Evolutionary conservation across 2,113 vertebrate genomes (phyloP).

Genomic region (Marmota monax): DNA sequence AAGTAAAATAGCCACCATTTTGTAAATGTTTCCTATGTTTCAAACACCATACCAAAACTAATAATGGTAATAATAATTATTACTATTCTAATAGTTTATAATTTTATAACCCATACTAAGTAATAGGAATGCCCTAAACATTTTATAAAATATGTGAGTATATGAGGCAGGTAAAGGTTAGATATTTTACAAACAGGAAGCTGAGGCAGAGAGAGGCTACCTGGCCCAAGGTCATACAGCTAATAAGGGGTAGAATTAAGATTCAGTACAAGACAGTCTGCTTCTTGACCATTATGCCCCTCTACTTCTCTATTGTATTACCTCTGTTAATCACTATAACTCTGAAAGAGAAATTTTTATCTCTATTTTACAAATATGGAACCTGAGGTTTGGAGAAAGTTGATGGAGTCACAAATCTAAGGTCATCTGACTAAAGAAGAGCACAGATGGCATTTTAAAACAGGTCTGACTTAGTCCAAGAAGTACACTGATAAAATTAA

Average conservation of each 20-base stretch:
- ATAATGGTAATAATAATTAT: background rate
- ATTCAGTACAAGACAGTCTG: background rate
- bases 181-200: slow-evolving; percentile 33
- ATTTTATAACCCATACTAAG: background rate
- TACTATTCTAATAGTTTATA: background rate
- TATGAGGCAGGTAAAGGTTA: background rate
- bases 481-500: background rate
- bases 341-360: slow-evolving; percentile 14
- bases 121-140: background rate
- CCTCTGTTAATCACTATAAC: background rate
- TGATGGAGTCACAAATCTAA: background rate
- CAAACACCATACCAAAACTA: background rate
- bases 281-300: background rate
- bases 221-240: background rate
- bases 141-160: background rate
- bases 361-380: slow-evolving; percentile 7
- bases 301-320: background rate
- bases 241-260: background rate
- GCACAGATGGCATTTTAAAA: background rate
- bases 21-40: background rate
- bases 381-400: background rate
- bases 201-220: background rate
- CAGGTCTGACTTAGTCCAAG: background rate
- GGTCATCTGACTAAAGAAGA: background rate
- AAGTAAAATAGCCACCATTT: background rate